Percentiles rank a stretch among this genome's conserved stretches.
These are phyloP conservation scores for Holothuria glaberrima DNA, from an alignment of 35 echinoderm and acorn worm genomes.

Conservation along the genomic window DNA sequence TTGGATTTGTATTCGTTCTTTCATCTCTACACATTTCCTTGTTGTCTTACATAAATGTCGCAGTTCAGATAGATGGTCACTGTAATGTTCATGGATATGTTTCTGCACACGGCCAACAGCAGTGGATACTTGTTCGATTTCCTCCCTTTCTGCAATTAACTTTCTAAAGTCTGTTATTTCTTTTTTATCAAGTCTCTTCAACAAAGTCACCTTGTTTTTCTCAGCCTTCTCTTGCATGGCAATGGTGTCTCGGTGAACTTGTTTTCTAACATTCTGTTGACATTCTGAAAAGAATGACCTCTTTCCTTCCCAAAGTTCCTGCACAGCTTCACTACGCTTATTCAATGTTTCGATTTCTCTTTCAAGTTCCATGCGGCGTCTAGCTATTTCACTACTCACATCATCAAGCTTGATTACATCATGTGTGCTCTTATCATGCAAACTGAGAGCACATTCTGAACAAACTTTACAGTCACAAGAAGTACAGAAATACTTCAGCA, in stretches of 20 bases:
- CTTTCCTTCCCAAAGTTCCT: neutral
- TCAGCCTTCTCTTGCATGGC: too few species aligned
- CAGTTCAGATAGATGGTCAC: too few species aligned
- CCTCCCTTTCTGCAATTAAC: too few species aligned
- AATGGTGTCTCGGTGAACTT: neutral
- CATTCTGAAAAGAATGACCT: neutral
- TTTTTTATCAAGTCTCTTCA: too few species aligned
- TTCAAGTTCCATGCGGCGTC: neutral
- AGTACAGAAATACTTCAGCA: constrained; percentile 30
- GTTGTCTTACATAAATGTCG: too few species aligned
- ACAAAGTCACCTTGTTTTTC: too few species aligned
- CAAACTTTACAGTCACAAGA: constrained; percentile 24
- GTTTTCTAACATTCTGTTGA: neutral
- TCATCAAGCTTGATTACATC: constrained; percentile 17
- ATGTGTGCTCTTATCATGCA: neutral
- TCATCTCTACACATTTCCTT: too few species aligned
- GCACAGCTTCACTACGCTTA: neutral
- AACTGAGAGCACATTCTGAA: constrained; percentile 23
- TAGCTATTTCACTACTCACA: neutral
- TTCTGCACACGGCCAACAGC: too few species aligned
- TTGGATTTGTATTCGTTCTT: too few species aligned
- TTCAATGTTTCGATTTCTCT: neutral
- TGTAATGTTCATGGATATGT: too few species aligned
- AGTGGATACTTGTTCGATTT: too few species aligned
- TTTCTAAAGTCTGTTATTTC: too few species aligned